Conservation (phyloP, 2,888 invertebrate genomes). For the Melinaea menophilus region DNA sequence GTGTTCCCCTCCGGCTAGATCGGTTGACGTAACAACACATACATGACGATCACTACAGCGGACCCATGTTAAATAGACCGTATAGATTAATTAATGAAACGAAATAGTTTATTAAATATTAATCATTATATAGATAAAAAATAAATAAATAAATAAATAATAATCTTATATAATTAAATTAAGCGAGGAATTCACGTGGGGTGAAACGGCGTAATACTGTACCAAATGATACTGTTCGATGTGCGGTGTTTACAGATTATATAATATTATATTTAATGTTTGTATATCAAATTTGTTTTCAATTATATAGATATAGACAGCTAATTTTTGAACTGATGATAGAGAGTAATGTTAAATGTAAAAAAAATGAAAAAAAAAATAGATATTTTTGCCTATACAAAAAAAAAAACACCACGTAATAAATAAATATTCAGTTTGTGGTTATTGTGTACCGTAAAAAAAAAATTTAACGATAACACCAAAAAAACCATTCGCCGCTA, state of each 20-base stretch:
- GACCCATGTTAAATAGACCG: conserved; percentile 3
- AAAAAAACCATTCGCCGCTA: background rate
- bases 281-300: conserved; percentile 45
- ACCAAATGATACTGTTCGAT: conserved; percentile 29
- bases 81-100: conserved; percentile 5
- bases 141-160: background rate
- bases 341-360: conserved; percentile 31
- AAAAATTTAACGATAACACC: conserved; percentile 1
- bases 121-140: conserved; percentile 14
- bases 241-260: conserved; percentile 39
- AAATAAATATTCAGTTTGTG: conserved; percentile 7
- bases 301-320: conserved; percentile 45
- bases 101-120: conserved; percentile 5
- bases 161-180: conserved; percentile 7
- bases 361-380: conserved; percentile 36
- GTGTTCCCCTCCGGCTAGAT: conserved; percentile 11
- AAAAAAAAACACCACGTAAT: background rate
- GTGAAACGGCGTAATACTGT: conserved; percentile 25
- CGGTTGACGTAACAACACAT: conserved; percentile 5
- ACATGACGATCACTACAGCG: background rate
- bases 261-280: conserved; percentile 37
- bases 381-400: conserved; percentile 12
- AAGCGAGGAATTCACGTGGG: conserved; percentile 16
- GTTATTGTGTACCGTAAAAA: background rate
- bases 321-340: conserved; percentile 43